Percentiles rank a stretch among this genome's conserved stretches.
Evolutionary conservation across 1,140 invertebrate genomes (phyloP).

Genomic region (Euwallacea similis): DNA sequence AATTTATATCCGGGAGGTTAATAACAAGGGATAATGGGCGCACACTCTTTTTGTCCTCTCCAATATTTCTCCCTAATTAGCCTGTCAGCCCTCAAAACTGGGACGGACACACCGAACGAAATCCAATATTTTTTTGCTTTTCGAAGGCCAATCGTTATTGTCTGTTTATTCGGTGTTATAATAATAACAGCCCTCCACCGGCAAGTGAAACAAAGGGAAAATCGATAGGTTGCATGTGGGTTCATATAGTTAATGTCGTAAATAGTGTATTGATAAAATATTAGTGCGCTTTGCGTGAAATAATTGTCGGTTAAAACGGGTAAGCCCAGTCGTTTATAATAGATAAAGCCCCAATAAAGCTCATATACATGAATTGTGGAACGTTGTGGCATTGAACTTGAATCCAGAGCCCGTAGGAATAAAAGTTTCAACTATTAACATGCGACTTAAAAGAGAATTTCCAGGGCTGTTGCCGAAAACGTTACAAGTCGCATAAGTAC

Average conservation of each 20-base stretch:
- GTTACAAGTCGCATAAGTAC: slow-evolving; percentile 9
- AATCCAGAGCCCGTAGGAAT: no score
- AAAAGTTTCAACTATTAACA: no score
- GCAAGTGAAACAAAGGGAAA: background rate
- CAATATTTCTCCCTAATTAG: slow-evolving; percentile 9
- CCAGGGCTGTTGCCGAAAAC: background rate
- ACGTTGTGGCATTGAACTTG: background rate
- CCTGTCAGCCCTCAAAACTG: background rate
- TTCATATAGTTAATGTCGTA: slow-evolving; percentile 3
- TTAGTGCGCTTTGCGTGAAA: slow-evolving; percentile 1
- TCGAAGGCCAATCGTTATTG: no score
- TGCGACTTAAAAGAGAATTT: background rate
- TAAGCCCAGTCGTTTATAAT: background rate
- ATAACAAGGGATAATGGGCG: slow-evolving; percentile 6
- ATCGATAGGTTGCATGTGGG: slow-evolving; percentile 1
- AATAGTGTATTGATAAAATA: slow-evolving; percentile 1
- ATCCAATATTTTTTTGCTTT: no score
- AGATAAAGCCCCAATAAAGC: background rate
- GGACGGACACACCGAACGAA: no score
- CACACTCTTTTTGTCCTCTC: slow-evolving; percentile 2
- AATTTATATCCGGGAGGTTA: background rate
- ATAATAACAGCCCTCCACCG: no score
- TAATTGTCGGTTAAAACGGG: background rate
- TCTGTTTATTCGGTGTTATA: no score
- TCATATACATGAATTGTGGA: background rate